A percentile compares a stretch with the other conserved stretches of the same genome.
Evolutionary conservation across 2,797 vertebrate species (phyloP).

Genomic region (Silurus lanzhouensis): DNA sequence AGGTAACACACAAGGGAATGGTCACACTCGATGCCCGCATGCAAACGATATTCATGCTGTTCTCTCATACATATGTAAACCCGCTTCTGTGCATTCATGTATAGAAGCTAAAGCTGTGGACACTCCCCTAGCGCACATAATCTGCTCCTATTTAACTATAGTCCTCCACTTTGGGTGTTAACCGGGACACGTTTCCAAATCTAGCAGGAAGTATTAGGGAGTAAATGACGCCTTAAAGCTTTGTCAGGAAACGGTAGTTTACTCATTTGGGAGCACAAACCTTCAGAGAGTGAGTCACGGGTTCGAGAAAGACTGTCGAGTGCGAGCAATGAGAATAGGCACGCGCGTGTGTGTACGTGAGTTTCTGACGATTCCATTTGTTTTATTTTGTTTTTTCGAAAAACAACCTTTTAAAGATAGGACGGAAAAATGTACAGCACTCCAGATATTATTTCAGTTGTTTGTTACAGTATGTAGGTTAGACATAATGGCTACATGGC

Average conservation of each 20-base stretch:
- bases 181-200: constrained; percentile 13
- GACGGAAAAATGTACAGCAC: neutral
- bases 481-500: neutral
- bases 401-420: neutral
- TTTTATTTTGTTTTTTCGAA: no score
- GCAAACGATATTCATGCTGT: constrained; percentile 28
- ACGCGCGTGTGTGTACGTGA: neutral
- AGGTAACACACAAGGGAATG: constrained; percentile 27
- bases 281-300: constrained; percentile 17
- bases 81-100: constrained; percentile 29
- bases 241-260: constrained; percentile 20
- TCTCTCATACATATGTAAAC: constrained; percentile 46
- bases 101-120: constrained; percentile 11
- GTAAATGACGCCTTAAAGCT: constrained; percentile 24
- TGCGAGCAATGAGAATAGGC: neutral
- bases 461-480: neutral
- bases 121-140: constrained; percentile 26
- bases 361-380: neutral
- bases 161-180: neutral
- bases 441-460: neutral
- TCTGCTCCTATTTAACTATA: constrained; percentile 22
- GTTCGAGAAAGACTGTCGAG: constrained; percentile 15
- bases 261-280: constrained; percentile 18
- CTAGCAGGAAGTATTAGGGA: constrained; percentile 33
- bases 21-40: constrained; percentile 7